phyloP scores from a whole-genome alignment of 2,113 vertebrate species.

The Gadus chalcogrammus region DNA sequence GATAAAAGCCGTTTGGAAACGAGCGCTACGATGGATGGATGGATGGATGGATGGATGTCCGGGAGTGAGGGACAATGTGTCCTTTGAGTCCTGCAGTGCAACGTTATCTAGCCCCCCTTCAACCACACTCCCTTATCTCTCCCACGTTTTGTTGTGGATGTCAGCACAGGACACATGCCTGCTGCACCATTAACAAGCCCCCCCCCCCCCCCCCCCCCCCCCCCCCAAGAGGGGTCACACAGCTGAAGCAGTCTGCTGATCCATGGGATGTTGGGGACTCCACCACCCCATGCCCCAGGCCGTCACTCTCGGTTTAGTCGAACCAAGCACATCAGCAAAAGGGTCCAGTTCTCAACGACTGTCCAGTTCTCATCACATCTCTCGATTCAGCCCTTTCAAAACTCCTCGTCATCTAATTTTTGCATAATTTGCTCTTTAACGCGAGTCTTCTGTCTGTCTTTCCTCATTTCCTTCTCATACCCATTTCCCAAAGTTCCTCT shows the following conservation, averaged over 20 bases:
- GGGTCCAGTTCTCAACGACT: too few species aligned
- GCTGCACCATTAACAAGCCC: too few species aligned
- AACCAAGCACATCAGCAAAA: slow-evolving; percentile 5
- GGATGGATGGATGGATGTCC: not conserved
- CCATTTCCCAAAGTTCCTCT: too few species aligned
- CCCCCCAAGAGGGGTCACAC: too few species aligned
- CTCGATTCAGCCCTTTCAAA: too few species aligned
- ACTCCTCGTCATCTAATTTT: not conserved
- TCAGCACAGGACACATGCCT: not conserved
- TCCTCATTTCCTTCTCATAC: too few species aligned
- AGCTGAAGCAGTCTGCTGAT: not conserved
- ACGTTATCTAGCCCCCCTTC: slow-evolving; percentile 6
- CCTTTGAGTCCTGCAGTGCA: slow-evolving; percentile 9
- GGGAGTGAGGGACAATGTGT: slow-evolving; percentile 21
- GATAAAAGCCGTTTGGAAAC: slow-evolving; percentile 18
- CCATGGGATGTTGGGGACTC: not conserved
- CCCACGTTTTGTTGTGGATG: not conserved
- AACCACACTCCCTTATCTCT: not conserved
- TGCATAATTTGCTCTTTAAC: too few species aligned
- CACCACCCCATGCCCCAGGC: not conserved
- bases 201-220: too few species aligned
- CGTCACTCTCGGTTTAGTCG: not conserved
- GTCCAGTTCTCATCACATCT: too few species aligned
- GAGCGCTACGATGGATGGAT: slow-evolving; percentile 19
- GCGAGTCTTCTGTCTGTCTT: too few species aligned